A percentile compares a stretch with the other conserved stretches of the same genome.
Conservation (phyloP, 1,140 invertebrate genomes). For the Probaryconus sp. region DNA sequence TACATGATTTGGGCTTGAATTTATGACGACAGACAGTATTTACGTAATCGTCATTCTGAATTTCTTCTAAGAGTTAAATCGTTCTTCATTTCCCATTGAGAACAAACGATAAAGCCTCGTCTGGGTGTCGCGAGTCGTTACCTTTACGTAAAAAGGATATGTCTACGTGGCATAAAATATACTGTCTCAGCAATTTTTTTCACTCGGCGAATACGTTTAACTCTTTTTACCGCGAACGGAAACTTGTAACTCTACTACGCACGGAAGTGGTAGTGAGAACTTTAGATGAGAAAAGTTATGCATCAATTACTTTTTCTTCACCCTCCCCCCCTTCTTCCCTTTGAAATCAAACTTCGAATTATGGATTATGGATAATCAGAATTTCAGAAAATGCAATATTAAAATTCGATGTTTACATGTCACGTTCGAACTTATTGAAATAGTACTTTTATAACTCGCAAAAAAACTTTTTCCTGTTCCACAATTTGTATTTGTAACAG, state of each 20-base stretch:
- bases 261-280: conserved; percentile 19
- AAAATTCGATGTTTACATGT: no score
- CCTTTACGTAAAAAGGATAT: conserved; percentile 35
- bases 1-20: no score
- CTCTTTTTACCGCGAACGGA: conserved; percentile 26
- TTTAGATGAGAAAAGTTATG: conserved; percentile 14
- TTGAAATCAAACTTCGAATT: no score
- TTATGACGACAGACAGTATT: neutral
- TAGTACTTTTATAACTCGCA: no score
- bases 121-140: conserved; percentile 29
- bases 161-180: conserved; percentile 24
- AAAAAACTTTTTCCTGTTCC: no score
- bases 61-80: neutral
- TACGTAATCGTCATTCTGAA: neutral
- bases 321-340: no score
- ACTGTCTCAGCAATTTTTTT: conserved; percentile 36
- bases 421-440: no score
- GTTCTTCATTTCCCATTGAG: conserved; percentile 19
- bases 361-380: no score
- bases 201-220: conserved; percentile 15
- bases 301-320: conserved; percentile 23
- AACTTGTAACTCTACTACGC: conserved; percentile 17
- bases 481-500: no score
- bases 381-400: no score
- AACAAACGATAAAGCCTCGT: conserved; percentile 21